phyloP scores from a whole-genome alignment of 1,140 invertebrate genomes.

The Drosophila orosa region DNA sequence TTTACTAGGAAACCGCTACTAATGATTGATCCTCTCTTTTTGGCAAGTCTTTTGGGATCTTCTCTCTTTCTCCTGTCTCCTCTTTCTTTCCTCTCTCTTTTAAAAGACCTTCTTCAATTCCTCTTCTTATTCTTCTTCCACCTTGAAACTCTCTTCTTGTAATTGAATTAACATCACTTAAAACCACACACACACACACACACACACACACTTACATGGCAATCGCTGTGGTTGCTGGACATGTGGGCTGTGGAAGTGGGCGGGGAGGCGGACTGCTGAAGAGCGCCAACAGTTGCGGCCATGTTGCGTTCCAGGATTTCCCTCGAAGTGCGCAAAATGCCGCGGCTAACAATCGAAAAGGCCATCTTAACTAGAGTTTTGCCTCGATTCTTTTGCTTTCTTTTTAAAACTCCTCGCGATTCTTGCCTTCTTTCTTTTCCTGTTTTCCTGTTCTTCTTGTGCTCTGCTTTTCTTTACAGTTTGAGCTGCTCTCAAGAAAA shows the following conservation, averaged over 20 bases:
- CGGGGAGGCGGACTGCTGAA: conserved; percentile 58
- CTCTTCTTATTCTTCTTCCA: conserved; percentile 5
- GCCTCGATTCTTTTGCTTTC: conserved; percentile 16
- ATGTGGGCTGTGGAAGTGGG: conserved; percentile 25
- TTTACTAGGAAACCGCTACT: too few relatives aligned
- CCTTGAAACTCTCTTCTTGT: not conserved
- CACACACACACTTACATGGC: conserved; percentile 64
- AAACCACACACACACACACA: conserved; percentile 28
- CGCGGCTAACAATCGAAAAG: conserved; percentile 75
- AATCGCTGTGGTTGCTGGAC: conserved; percentile 48
- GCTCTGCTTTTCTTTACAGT: conserved; percentile 13
- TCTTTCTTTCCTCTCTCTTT: not conserved
- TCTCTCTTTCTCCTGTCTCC: not conserved
- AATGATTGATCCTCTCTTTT: not conserved
- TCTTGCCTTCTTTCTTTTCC: conserved; percentile 11
- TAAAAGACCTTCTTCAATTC: not conserved
- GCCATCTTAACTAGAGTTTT: conserved; percentile 64
- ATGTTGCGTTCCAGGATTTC: conserved; percentile 83
- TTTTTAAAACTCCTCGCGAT: conserved; percentile 9
- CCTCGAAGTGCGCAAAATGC: conserved; percentile 79
- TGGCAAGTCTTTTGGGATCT: not conserved
- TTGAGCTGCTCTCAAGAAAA: conserved; percentile 32
- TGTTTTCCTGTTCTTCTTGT: not conserved
- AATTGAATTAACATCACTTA: conserved; percentile 61
- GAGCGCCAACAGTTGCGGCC: conserved; percentile 68